phyloP scores from a whole-genome alignment of 2,888 invertebrate species.

The Pollenia griseotomentosa region DNA sequence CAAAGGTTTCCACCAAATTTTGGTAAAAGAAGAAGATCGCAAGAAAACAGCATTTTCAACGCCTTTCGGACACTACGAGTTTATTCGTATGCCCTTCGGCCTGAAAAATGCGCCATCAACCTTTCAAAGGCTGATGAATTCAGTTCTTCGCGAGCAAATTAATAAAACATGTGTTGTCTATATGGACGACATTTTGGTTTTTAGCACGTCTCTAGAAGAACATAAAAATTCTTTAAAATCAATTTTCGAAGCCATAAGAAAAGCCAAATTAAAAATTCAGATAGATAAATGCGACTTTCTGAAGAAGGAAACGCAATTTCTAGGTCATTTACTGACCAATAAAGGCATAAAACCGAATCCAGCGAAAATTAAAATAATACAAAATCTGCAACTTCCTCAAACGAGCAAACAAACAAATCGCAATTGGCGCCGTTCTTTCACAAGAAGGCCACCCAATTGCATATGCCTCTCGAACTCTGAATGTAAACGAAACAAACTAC shows the following conservation, averaged over 20 bases:
- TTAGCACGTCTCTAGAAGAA: slow-evolving; percentile 33
- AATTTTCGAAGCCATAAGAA: background rate
- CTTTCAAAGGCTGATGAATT: slow-evolving; percentile 44
- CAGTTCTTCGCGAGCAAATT: slow-evolving; percentile 13
- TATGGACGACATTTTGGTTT: slow-evolving; percentile 18
- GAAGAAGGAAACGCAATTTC: background rate
- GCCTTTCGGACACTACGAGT: slow-evolving; percentile 33
- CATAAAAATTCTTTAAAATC: no score
- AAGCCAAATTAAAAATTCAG: slow-evolving; percentile 30
- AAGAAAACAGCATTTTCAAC: slow-evolving; percentile 46
- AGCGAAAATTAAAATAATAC: no score
- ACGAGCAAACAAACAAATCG: slow-evolving; percentile 28
- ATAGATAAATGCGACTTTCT: slow-evolving; percentile 7
- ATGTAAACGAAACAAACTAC: background rate
- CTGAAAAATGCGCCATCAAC: slow-evolving; percentile 41
- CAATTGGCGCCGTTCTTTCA: slow-evolving; percentile 50
- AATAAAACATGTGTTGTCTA: slow-evolving; percentile 32
- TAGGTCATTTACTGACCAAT: slow-evolving; percentile 3
- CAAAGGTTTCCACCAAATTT: slow-evolving; percentile 41
- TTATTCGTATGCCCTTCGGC: slow-evolving; percentile 32
- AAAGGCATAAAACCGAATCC: slow-evolving; percentile 6
- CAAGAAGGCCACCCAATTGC: slow-evolving; percentile 38
- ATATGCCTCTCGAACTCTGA: slow-evolving; percentile 51
- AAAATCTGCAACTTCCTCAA: background rate
- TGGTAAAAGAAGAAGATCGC: slow-evolving; percentile 29